Evolutionary conservation across 1,140 invertebrate genomes (phyloP), one percentile per base, ranked within the genome.

Genomic region (Drosophila nebulosa): DNA sequence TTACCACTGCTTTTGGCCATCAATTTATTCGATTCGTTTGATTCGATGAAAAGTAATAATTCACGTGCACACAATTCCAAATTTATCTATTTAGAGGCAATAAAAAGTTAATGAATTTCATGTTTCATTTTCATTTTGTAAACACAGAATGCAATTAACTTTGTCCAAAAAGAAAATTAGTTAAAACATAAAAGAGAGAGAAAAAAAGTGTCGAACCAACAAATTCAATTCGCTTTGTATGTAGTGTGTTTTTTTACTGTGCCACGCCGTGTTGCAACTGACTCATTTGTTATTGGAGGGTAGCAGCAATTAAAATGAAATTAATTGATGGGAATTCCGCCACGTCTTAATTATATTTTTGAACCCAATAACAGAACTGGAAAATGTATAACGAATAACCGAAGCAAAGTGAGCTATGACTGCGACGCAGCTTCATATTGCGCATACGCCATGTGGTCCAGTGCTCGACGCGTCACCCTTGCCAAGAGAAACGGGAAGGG

Each of bases 301-400:
- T 46, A 46, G 4, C 42, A 58, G 69, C 76, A 72, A 76, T 83
- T 76, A 60, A 88, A 86, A 88, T 63, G 42, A 76, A 81, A 88
- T 81, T 88, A 86, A 83, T 86, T 88, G 71, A 76, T 73, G 72
- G 60, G 75, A 88, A 86, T 88, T 88, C 78, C 75, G 78, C 75
- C 83, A 78, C 63, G 60, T 72, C 71, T 78, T 83, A 88, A 86
- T 88, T 86, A 71, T 68, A 78, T 63, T 76, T 64, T 56, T 60
- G n/a, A n/a, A 69, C 55, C 55, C 68, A 69, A 63, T 30, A 35
- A 46, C 30, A 46, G 39, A 4, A 46, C 16, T 21, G 39, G 39
- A 46, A 46, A 46, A 46, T 46, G 39, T 46, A 21, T 18, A 46
- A 46, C 16, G 16, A 21, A 46, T 21, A 46, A 46, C 7, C 39